Evolutionary conservation across 2,888 invertebrate genomes (phyloP).

Genomic region (Apantesis nais): DNA sequence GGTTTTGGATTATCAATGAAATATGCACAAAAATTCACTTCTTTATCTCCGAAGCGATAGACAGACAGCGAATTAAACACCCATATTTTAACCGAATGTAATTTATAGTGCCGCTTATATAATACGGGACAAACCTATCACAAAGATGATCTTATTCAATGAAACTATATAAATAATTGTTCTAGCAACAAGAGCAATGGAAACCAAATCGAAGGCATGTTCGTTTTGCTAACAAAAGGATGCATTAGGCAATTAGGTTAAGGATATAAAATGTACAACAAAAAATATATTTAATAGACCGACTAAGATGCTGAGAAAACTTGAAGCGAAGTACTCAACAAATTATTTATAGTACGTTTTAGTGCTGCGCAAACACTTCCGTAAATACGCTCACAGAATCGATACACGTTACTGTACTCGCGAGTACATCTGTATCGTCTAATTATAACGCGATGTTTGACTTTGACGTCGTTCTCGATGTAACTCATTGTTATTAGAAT

Average conservation of each 20-base stretch:
- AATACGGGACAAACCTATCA: too few species aligned
- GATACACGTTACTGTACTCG: conserved; percentile 32
- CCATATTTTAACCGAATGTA: too few species aligned
- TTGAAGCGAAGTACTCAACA: conserved; percentile 36
- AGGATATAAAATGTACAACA: not conserved
- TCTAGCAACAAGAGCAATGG: not conserved
- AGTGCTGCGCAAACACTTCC: conserved; percentile 46
- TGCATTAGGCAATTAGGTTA: too few species aligned
- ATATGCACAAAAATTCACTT: too few species aligned
- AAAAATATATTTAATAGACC: conserved; percentile 22
- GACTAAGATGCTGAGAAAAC: conserved; percentile 35
- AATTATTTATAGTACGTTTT: conserved; percentile 45
- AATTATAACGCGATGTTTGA: conserved; percentile 53
- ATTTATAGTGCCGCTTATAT: too few species aligned
- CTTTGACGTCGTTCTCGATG: conserved; percentile 50
- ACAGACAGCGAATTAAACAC: too few species aligned
- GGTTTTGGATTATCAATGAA: too few species aligned
- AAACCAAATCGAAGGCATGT: not conserved
- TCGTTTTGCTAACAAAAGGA: not conserved
- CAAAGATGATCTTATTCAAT: not conserved
- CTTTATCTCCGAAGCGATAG: too few species aligned
- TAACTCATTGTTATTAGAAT: conserved; percentile 54
- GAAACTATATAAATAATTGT: not conserved
- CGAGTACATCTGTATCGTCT: conserved; percentile 47
- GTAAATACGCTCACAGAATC: conserved; percentile 47